Evolutionary conservation across 2,888 invertebrate genomes (phyloP), one percentile per base, ranked within the genome.

Genomic region (Alcis repandata): DNA sequence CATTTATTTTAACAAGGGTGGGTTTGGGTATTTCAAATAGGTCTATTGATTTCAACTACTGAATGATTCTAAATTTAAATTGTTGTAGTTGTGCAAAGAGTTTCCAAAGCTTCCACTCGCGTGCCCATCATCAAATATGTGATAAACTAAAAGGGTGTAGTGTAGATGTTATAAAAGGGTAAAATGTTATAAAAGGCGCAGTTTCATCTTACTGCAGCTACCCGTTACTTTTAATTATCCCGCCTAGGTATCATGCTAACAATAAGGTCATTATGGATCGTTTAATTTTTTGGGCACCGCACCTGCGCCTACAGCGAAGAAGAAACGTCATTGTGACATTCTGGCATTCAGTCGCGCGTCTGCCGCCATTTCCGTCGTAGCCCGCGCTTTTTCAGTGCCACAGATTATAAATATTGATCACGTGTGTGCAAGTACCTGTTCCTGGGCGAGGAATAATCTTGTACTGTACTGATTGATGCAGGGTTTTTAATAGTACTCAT

Each of bases 271-370:
- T 68, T 59, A 66, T 52, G 41, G 71, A 68, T 68, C 66, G 68
- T 63, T 70, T 63, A 57, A 43, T 40, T 54, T 64, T 43, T 62
- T 74, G 71, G 70, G 68, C 64, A 60, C 33, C 22, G 61, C 68
- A 59, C 54, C 65, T 65, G 71, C 77, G 77, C 69, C 64, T 72
- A 69, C 79, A 75, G 63, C 68, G 70, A 36, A 59, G 53, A 60
- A 52, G 51, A 49, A 48, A 36, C 15, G 19, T 46, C 49, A 59
- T 59, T 45, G 52, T 56, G 59, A 51, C 65, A 65, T 68, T 68
- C 56, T 70, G 73, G 76, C 86, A 89, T 90, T 80, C 88, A 83
- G 82, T 82, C 88, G 86, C 81, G 86, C 79, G 86, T 73, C 77
- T 82, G 67, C 66, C 68, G 65, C 71, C 75, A 73, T 84, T 88